Conservation (phyloP, 2,888 invertebrate species). For the Horisme vitalbata region DNA sequence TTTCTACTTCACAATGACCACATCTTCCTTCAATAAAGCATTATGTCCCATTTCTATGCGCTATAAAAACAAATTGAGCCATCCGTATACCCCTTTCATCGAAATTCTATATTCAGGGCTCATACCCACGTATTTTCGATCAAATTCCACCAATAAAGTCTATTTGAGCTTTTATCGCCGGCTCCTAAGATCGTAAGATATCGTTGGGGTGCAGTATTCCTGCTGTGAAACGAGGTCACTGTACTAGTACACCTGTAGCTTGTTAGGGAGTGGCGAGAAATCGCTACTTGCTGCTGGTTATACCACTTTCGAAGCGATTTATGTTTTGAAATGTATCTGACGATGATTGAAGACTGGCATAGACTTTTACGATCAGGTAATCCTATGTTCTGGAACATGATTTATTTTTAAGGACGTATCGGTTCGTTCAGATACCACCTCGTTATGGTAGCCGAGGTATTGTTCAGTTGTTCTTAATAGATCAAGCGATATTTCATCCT, state of each 20-base stretch:
- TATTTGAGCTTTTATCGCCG: too few relatives aligned
- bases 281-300: slow-evolving; percentile 8
- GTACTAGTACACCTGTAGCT: slow-evolving; percentile 18
- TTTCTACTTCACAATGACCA: too few relatives aligned
- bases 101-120: too few relatives aligned
- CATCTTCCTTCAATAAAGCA: too few relatives aligned
- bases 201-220: slow-evolving; percentile 15
- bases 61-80: too few relatives aligned
- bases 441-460: too few relatives aligned
- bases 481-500: too few relatives aligned
- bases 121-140: too few relatives aligned
- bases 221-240: slow-evolving; percentile 16
- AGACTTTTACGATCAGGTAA: neutral
- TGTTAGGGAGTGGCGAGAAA: slow-evolving; percentile 9
- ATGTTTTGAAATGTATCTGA: slow-evolving; percentile 13
- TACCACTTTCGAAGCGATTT: slow-evolving; percentile 13
- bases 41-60: too few relatives aligned
- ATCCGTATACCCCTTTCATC: too few relatives aligned
- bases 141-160: too few relatives aligned
- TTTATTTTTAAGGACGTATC: neutral
- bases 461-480: too few relatives aligned
- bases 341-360: neutral
- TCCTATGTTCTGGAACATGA: slow-evolving; percentile 1
- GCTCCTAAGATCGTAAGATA: slow-evolving; percentile 10
- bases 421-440: neutral